Percentiles rank a stretch among this genome's conserved stretches.
Evolutionary conservation across 2,888 invertebrate genomes (phyloP).

Genomic region (Latrodectus elegans): DNA sequence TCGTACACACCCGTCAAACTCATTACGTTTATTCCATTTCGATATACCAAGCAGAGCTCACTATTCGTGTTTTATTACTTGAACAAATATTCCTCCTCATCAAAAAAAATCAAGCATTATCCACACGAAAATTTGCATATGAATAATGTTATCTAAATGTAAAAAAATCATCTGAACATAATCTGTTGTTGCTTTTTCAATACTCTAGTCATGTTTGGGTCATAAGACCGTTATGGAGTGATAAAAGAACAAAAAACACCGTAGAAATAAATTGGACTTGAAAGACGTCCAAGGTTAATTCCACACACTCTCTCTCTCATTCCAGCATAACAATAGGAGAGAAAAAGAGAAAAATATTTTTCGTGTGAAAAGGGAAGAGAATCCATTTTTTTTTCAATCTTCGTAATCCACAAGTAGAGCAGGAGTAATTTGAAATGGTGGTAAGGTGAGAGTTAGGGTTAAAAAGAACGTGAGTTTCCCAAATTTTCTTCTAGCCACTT

Average conservation of each 20-base stretch:
- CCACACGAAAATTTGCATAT: neutral
- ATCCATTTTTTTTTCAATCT: neutral
- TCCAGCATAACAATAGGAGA: neutral
- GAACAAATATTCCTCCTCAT: neutral
- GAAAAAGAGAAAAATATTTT: neutral
- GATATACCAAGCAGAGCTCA: too few species aligned
- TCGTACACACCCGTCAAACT: neutral
- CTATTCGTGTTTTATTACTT: neutral
- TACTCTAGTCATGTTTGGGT: neutral
- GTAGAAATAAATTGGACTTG: neutral
- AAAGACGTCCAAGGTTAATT: constrained; percentile 5
- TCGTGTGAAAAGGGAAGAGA: neutral
- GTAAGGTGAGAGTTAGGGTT: neutral
- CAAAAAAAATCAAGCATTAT: neutral
- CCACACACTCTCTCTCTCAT: neutral
- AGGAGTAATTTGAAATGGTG: neutral
- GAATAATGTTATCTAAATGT: neutral
- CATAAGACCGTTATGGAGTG: neutral
- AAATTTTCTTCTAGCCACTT: neutral
- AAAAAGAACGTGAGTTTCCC: neutral
- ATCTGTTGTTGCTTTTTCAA: neutral
- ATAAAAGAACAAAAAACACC: neutral
- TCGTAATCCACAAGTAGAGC: neutral
- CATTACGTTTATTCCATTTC: neutral
- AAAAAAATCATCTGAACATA: neutral